These are phyloP conservation scores for Pristionchus mayeri DNA, from an alignment of 2,888 invertebrate species.

Conservation along the genomic window DNA sequence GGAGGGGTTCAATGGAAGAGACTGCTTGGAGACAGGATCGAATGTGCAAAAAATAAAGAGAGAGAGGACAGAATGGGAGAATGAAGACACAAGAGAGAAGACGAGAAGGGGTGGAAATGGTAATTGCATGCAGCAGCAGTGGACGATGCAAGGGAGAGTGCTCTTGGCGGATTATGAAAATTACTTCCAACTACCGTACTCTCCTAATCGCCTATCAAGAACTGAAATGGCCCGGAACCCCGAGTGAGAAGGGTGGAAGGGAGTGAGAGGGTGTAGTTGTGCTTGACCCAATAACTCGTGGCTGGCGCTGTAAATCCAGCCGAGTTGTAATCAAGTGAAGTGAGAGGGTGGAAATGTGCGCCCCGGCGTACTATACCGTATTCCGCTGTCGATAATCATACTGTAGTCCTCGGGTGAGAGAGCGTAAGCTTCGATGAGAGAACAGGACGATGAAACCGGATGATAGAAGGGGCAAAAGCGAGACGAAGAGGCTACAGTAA, in stretches of 20 bases:
- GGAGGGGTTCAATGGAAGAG: constrained; percentile 20
- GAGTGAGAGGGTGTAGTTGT: not conserved
- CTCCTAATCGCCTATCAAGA: not conserved
- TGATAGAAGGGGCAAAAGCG: not conserved
- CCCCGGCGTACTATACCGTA: not conserved
- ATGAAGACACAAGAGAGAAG: not conserved
- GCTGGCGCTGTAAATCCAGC: not conserved
- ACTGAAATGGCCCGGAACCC: not conserved
- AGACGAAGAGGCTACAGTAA: constrained; percentile 13
- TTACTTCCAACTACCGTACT: not conserved
- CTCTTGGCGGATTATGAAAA: not conserved
- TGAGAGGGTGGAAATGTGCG: not conserved
- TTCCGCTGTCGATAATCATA: not conserved
- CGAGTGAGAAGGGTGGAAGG: not conserved
- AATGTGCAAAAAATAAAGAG: not conserved
- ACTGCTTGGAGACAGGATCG: not conserved
- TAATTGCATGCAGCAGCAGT: not conserved
- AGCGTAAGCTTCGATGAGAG: not conserved
- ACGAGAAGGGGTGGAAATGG: not conserved
- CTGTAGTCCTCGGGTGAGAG: not conserved
- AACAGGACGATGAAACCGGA: not conserved
- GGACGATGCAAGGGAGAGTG: not conserved
- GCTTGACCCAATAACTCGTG: constrained; percentile 35
- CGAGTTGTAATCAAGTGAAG: not conserved
- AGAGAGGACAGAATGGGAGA: not conserved